phyloP scores from a whole-genome alignment of 2,113 vertebrate species.

The Hyperoodon ampullatus region DNA sequence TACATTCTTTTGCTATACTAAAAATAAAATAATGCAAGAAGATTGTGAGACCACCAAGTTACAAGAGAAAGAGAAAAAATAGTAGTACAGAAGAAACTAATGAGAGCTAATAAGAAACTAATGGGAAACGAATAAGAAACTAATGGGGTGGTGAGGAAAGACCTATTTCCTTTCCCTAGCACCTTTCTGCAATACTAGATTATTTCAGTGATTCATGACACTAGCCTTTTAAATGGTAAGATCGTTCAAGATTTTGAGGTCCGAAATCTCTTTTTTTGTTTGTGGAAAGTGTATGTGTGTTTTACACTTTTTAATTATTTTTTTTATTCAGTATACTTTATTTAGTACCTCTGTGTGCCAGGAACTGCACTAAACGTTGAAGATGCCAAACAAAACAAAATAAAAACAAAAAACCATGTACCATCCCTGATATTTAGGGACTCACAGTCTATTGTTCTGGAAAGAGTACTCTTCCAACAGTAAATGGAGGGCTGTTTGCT shows the following conservation, averaged over 20 bases:
- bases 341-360: neutral
- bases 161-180: neutral
- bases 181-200: neutral
- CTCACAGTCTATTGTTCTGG: neutral
- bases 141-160: no score
- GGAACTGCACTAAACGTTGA: neutral
- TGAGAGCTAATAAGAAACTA: neutral
- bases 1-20: neutral
- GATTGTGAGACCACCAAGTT: neutral
- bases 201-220: neutral
- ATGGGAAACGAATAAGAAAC: neutral
- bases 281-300: neutral
- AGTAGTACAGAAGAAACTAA: neutral
- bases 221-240: neutral
- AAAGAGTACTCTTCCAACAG: neutral
- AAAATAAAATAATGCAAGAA: neutral
- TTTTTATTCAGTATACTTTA: neutral
- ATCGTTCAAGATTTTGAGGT: neutral
- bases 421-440: neutral
- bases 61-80: neutral
- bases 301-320: neutral
- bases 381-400: neutral
- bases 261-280: neutral
- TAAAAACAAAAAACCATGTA: neutral
- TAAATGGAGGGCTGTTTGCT: neutral